phyloP scores from a whole-genome alignment of 2,888 invertebrate genomes.

The Cerceris ruficornis region DNA sequence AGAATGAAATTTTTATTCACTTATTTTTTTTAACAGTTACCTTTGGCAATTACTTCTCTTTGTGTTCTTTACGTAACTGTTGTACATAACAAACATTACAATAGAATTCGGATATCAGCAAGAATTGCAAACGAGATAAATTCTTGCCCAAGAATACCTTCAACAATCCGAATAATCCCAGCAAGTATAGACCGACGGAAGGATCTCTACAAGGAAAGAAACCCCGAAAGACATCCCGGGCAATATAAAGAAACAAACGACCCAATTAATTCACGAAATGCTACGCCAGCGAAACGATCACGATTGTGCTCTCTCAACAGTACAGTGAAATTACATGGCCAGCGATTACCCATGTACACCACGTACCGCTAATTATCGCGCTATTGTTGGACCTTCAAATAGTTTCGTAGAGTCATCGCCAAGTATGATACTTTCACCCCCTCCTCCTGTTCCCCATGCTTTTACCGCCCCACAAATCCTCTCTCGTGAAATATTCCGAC shows the following conservation, averaged over 20 bases:
- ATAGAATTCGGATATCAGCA: too few relatives aligned
- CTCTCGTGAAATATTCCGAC: constrained; percentile 61
- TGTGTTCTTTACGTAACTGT: too few relatives aligned
- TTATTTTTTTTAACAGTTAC: too few relatives aligned
- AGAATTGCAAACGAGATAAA: too few relatives aligned
- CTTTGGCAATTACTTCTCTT: too few relatives aligned
- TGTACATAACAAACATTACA: too few relatives aligned
- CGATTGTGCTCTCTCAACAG: background rate
- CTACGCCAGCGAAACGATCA: background rate
- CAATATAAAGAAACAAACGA: background rate
- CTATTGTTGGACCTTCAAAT: constrained; percentile 42
- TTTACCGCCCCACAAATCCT: constrained; percentile 51
- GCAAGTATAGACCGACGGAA: too few relatives aligned
- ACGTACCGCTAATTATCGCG: constrained; percentile 34
- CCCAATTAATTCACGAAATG: background rate
- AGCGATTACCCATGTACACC: background rate
- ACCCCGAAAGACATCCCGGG: background rate
- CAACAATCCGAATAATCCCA: too few relatives aligned
- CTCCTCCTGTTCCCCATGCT: constrained; percentile 5
- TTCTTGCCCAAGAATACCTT: too few relatives aligned
- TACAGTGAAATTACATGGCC: background rate
- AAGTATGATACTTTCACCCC: constrained; percentile 4
- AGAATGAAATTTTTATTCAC: too few relatives aligned
- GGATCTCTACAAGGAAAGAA: too few relatives aligned
- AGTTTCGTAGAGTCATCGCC: constrained; percentile 34